phyloP scores from a whole-genome alignment of 2,797 vertebrate genomes.

The Malurus splendens region DNA sequence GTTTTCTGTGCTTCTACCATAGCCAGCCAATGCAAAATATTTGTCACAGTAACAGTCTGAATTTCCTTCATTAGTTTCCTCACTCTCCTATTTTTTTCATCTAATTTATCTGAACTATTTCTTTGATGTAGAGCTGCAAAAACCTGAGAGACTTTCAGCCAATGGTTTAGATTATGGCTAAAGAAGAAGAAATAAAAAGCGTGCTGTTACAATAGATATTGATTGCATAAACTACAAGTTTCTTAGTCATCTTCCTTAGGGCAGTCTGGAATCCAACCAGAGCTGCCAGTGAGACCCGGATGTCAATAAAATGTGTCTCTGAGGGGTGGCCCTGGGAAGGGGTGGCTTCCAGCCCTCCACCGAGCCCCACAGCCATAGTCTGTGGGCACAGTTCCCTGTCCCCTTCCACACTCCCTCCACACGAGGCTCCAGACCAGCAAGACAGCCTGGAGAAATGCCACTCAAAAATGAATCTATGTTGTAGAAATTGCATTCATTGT shows the following conservation, averaged over 20 bases:
- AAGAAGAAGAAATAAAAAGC: neutral
- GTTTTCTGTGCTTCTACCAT: neutral
- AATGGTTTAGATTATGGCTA: neutral
- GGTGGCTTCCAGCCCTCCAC: neutral
- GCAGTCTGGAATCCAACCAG: neutral
- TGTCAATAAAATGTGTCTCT: neutral
- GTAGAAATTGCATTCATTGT: neutral
- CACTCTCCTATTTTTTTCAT: neutral
- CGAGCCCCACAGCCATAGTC: accelerated
- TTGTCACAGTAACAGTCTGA: neutral
- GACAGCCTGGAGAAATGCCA: neutral
- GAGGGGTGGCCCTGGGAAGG: neutral
- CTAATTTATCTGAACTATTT: neutral
- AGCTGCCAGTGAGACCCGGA: neutral
- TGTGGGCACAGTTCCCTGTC: accelerated
- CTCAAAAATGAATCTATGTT: neutral
- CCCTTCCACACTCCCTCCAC: neutral
- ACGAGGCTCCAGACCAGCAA: neutral
- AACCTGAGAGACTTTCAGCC: neutral
- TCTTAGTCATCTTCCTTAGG: neutral
- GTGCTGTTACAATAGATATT: neutral
- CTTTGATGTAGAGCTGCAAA: neutral
- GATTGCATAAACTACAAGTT: neutral
- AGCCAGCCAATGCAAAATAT: neutral
- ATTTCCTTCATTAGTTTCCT: neutral